Percentiles rank a stretch among this genome's conserved stretches.
These are phyloP conservation scores for Sebastiscus albofasciatus DNA, from an alignment of 2,797 vertebrate species.

Conservation along the genomic window DNA sequence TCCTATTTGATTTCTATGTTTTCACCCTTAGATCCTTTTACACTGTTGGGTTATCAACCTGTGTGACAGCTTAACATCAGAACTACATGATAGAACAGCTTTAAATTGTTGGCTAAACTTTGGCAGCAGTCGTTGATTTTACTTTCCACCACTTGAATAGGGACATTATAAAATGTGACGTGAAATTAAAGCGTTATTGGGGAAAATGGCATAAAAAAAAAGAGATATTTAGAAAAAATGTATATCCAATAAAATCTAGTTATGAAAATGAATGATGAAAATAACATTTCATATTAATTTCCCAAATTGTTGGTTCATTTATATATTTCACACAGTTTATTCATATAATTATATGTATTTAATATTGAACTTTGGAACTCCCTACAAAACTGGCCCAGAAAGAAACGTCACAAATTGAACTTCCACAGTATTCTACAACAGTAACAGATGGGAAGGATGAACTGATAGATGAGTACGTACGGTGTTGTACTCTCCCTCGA, in stretches of 20 bases:
- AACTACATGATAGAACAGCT: neutral
- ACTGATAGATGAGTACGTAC: slow-evolving; percentile 75
- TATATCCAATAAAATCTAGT: neutral
- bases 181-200: no score
- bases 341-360: neutral
- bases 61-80: neutral
- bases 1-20: no score
- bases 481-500: slow-evolving; percentile 93
- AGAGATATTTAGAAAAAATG: no score
- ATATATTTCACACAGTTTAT: no score
- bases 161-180: no score
- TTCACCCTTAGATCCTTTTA: neutral
- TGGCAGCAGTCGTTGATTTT: neutral
- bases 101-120: neutral
- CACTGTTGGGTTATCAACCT: neutral
- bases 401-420: neutral
- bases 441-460: neutral
- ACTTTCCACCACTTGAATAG: no score
- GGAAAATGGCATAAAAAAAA: no score
- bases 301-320: no score
- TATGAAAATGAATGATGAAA: no score
- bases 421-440: neutral
- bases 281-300: no score
- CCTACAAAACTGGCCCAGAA: neutral
- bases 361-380: neutral